Evolutionary conservation across 2,113 vertebrate genomes (phyloP).

Genomic region (Setophaga petechia): DNA sequence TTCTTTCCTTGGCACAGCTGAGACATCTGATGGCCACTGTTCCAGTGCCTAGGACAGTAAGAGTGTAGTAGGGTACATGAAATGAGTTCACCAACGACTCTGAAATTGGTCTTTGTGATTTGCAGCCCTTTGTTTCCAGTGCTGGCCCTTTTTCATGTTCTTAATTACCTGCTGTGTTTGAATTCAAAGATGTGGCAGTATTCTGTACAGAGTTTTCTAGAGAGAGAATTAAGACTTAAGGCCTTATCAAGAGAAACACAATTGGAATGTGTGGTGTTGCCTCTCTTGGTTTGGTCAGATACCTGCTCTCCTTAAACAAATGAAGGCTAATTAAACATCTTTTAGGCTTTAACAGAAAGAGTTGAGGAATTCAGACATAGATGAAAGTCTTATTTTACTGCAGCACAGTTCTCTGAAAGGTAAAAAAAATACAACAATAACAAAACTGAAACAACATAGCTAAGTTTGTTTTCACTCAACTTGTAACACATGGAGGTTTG

Average conservation of each 20-base stretch:
- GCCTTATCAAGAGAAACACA: neutral
- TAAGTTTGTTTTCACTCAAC: neutral
- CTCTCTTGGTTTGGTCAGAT: neutral
- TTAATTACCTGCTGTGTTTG: neutral
- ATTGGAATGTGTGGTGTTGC: neutral
- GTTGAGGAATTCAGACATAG: neutral
- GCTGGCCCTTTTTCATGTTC: fast-evolving
- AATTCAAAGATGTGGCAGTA: neutral
- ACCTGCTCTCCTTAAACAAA: neutral
- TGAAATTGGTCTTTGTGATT: neutral
- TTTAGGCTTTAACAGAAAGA: neutral
- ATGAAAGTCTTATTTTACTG: neutral
- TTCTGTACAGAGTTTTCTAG: neutral
- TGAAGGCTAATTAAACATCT: neutral
- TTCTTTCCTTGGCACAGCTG: neutral
- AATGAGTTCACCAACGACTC: fast-evolving
- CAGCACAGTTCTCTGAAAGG: neutral
- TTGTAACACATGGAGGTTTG: neutral
- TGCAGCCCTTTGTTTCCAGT: neutral
- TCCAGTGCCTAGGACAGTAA: neutral
- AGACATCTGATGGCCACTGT: neutral
- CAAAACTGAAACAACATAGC: neutral
- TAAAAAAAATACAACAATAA: neutral
- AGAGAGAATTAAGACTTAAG: neutral
- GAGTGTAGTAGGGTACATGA: neutral